A percentile compares a stretch with the other conserved stretches of the same genome.
Evolutionary conservation across 2,888 invertebrate genomes (phyloP).

Genomic region (Callinectes sapidus): DNA sequence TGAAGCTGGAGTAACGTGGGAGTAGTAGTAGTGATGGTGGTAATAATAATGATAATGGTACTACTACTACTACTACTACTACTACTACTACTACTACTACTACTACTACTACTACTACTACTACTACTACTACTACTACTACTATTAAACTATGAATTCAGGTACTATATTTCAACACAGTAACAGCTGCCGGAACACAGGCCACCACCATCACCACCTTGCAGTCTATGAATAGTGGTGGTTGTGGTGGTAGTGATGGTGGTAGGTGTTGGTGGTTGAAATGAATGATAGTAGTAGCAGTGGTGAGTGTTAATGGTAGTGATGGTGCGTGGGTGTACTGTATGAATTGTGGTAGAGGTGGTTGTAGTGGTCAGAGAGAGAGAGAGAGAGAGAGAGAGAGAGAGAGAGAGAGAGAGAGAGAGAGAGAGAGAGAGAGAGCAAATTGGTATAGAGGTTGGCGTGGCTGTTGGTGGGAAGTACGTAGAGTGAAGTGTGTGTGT

Average conservation of each 20-base stretch:
- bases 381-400: neutral
- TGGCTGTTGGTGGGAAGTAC: neutral
- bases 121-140: neutral
- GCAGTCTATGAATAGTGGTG: neutral
- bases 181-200: neutral
- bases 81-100: slow-evolving; percentile 4
- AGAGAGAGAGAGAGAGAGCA: neutral
- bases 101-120: neutral
- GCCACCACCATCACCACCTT: neutral
- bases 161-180: neutral
- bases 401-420: neutral
- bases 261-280: too few relatives aligned
- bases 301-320: neutral
- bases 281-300: neutral
- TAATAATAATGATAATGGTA: neutral
- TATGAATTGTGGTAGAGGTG: neutral
- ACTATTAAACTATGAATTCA: neutral
- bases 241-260: too few relatives aligned
- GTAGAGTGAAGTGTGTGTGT: neutral
- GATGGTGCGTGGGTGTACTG: neutral
- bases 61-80: neutral
- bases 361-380: neutral
- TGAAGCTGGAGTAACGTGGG: too few relatives aligned
- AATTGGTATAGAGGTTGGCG: neutral
- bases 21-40: neutral